Evolutionary conservation across 2,888 invertebrate species (phyloP).

Genomic region (Philhelius pedissequus): DNA sequence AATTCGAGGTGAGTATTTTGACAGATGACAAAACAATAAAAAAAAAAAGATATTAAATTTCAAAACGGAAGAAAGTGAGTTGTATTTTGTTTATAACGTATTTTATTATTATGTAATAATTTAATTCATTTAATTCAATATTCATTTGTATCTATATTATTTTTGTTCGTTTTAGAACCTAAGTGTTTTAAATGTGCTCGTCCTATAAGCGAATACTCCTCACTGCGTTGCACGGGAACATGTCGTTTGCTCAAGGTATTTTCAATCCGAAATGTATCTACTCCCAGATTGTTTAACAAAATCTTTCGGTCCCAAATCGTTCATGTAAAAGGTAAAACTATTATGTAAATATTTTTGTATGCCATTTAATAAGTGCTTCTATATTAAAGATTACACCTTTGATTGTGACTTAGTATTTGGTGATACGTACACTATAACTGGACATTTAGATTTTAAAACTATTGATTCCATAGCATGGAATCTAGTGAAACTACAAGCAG

Average conservation of each 20-base stretch:
- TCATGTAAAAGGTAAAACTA: slow-evolving; percentile 61
- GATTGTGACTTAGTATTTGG: slow-evolving; percentile 74
- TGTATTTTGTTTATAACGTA: no score
- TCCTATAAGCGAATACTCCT: slow-evolving; percentile 75
- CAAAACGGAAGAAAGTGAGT: no score
- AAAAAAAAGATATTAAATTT: no score
- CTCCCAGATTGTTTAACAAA: slow-evolving; percentile 71
- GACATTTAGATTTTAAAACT: slow-evolving; percentile 72
- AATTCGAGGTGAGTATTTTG: no score
- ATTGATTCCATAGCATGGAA: slow-evolving; percentile 76
- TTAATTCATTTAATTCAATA: no score
- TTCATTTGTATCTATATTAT: no score
- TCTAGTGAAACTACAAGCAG: slow-evolving; percentile 70
- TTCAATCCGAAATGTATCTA: slow-evolving; percentile 71
- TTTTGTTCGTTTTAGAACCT: slow-evolving; percentile 74
- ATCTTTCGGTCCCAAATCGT: slow-evolving; percentile 72
- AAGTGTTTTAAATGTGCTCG: slow-evolving; percentile 72
- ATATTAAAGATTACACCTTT: slow-evolving; percentile 71
- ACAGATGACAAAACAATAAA: no score
- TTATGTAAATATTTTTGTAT: not conserved
- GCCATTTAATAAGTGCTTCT: not conserved
- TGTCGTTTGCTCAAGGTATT: slow-evolving; percentile 73
- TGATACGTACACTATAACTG: slow-evolving; percentile 73
- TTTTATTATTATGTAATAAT: no score
- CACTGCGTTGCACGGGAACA: slow-evolving; percentile 73